Conservation (phyloP, 2,888 invertebrate genomes). For the Drosophila hamatofila region DNA sequence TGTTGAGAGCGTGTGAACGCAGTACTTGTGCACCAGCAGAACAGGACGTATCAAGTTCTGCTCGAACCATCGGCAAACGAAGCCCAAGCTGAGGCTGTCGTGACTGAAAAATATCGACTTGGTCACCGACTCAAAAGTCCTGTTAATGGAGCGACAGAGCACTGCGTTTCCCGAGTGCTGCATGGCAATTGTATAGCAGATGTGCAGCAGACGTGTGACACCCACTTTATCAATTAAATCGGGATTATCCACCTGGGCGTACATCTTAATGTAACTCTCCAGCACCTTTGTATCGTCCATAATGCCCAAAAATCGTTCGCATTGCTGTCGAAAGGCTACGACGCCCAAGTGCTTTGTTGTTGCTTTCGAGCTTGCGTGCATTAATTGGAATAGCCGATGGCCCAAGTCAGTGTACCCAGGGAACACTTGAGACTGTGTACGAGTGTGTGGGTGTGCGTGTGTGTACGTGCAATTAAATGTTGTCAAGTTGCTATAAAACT, state of each 20-base stretch:
- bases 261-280: constrained; percentile 90
- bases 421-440: constrained; percentile 90
- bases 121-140: constrained; percentile 90
- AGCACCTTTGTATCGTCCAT: constrained; percentile 88
- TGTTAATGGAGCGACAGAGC: constrained; percentile 89
- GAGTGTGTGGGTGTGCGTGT: constrained; percentile 11
- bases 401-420: constrained; percentile 91
- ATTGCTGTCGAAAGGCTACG: constrained; percentile 90
- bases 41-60: constrained; percentile 92
- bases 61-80: constrained; percentile 92
- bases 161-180: constrained; percentile 89
- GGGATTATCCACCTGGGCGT: constrained; percentile 86
- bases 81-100: constrained; percentile 90
- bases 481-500: constrained; percentile 32
- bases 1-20: constrained; percentile 85
- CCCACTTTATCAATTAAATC: constrained; percentile 88
- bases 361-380: constrained; percentile 88
- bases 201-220: constrained; percentile 89
- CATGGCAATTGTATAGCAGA: constrained; percentile 92
- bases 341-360: constrained; percentile 88
- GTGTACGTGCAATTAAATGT: constrained; percentile 25
- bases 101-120: constrained; percentile 93
- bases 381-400: constrained; percentile 88
- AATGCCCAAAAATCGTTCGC: constrained; percentile 88
- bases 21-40: constrained; percentile 90